phyloP scores from a whole-genome alignment of 2,113 vertebrate genomes.

The Todiramphus saurophagus region DNA sequence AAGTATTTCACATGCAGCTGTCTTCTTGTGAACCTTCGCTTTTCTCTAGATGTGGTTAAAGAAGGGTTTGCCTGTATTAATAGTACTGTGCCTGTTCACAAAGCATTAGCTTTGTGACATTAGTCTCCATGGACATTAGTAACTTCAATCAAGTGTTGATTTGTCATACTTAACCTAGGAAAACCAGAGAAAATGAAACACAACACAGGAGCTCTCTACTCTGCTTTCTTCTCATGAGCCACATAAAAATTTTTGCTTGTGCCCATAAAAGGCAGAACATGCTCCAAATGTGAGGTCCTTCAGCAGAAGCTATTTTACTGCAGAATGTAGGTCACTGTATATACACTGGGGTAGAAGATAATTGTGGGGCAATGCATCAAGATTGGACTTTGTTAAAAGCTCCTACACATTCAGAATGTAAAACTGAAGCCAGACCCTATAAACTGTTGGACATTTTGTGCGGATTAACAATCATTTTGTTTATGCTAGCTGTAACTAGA shows the following conservation, averaged over 20 bases:
- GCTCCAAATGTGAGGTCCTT: background rate
- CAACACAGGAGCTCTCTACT: background rate
- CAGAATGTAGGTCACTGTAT: background rate
- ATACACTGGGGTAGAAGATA: background rate
- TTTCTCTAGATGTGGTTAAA: background rate
- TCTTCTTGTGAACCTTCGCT: background rate
- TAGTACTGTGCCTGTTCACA: background rate
- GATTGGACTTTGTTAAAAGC: background rate
- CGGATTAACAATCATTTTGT: background rate
- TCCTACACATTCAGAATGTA: slow-evolving; percentile 28
- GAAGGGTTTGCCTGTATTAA: background rate
- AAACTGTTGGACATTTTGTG: slow-evolving; percentile 35
- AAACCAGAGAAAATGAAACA: background rate
- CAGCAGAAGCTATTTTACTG: background rate
- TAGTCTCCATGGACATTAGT: background rate
- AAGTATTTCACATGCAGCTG: background rate
- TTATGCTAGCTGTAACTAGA: slow-evolving; percentile 40
- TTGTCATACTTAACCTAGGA: background rate
- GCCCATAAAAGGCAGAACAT: slow-evolving; percentile 27
- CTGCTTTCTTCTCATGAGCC: background rate
- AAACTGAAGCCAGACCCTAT: slow-evolving; percentile 34
- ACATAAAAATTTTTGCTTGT: background rate
- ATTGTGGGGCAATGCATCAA: background rate
- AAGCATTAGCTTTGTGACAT: background rate
- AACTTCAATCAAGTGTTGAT: background rate